Evolutionary conservation across 2,113 vertebrate species (phyloP).

Genomic region (Pavo muticus): DNA sequence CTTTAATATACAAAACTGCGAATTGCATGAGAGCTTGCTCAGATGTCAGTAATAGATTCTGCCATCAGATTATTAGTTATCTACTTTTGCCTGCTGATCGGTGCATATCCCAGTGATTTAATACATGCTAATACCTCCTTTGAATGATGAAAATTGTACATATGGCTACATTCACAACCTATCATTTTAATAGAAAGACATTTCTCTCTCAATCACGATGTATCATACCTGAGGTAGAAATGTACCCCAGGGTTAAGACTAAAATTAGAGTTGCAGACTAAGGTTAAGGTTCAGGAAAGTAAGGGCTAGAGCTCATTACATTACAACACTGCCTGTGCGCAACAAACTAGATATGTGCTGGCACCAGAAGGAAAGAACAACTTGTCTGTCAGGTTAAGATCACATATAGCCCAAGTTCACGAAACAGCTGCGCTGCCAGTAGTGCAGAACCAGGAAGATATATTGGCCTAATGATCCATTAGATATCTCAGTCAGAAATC

Average conservation of each 20-base stretch:
- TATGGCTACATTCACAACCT: not conserved
- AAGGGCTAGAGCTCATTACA: not conserved
- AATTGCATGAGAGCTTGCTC: not conserved
- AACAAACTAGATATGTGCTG: not conserved
- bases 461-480: not conserved
- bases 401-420: not conserved
- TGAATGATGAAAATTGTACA: not conserved
- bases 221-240: not conserved
- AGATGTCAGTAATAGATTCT: not conserved
- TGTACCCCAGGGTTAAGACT: not conserved
- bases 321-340: not conserved
- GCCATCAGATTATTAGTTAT: not conserved
- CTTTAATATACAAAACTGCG: not conserved
- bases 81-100: not conserved
- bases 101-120: not conserved
- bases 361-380: not conserved
- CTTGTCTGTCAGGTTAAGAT: not conserved
- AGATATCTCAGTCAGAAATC: not conserved
- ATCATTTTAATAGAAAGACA: not conserved
- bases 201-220: not conserved
- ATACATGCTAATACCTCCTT: not conserved
- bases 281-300: not conserved
- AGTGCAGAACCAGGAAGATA: not conserved
- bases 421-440: not conserved
- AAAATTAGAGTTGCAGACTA: not conserved